Percentiles rank a stretch among this genome's conserved stretches.
These are phyloP conservation scores for Limnephilus rhombicus DNA, from an alignment of 2,888 invertebrate genomes.

Conservation along the genomic window DNA sequence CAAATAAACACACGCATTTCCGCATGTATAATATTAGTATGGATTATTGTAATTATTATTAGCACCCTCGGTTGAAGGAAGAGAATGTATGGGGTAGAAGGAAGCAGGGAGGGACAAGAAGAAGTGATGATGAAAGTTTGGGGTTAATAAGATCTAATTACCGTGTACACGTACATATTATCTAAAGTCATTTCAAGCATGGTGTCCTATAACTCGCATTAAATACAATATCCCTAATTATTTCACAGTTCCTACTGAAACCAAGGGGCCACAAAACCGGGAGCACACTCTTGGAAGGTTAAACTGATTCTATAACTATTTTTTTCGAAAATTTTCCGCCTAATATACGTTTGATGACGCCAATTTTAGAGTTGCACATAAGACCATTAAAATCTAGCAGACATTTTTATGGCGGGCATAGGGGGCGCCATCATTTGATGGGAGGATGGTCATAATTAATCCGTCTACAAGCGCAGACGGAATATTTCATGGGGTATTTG, in stretches of 20 bases:
- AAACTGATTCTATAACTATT: neutral
- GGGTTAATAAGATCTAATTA: too few relatives aligned
- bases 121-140: too few relatives aligned
- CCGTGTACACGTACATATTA: too few relatives aligned
- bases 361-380: slow-evolving; percentile 18
- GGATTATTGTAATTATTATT: too few relatives aligned
- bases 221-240: too few relatives aligned
- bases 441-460: slow-evolving; percentile 7
- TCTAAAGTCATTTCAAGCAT: too few relatives aligned
- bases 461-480: slow-evolving; percentile 8
- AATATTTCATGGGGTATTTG: slow-evolving; percentile 16
- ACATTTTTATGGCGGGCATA: slow-evolving; percentile 15
- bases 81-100: too few relatives aligned
- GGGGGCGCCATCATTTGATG: slow-evolving; percentile 9
- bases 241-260: neutral
- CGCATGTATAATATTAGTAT: too few relatives aligned
- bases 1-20: too few relatives aligned
- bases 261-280: neutral
- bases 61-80: too few relatives aligned
- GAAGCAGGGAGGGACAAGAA: too few relatives aligned
- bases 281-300: neutral
- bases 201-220: too few relatives aligned
- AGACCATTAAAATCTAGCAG: slow-evolving; percentile 21
- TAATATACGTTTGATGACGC: neutral
- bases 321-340: neutral